Conservation (phyloP, 2,888 invertebrate species). For the Timandra comae region DNA sequence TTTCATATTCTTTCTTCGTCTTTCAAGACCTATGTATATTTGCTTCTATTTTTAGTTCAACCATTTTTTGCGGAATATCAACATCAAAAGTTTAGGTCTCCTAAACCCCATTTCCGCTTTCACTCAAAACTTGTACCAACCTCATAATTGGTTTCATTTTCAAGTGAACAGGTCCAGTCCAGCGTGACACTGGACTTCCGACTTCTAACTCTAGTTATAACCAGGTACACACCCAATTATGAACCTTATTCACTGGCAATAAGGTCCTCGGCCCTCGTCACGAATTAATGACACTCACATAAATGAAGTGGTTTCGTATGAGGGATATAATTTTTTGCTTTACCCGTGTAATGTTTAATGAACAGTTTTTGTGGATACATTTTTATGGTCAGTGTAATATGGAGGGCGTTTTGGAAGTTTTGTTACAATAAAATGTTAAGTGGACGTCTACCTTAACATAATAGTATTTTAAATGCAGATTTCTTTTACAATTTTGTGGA, state of each 20-base stretch:
- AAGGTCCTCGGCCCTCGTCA: conserved; percentile 28
- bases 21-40: no score
- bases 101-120: conserved; percentile 17
- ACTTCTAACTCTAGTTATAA: conserved; percentile 35
- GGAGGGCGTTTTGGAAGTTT: no score
- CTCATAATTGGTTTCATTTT: conserved; percentile 73
- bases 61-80: no score
- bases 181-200: conserved; percentile 54
- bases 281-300: conserved; percentile 22
- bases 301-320: conserved; percentile 23
- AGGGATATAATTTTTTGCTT: conserved; percentile 20
- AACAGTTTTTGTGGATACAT: conserved; percentile 15
- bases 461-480: no score
- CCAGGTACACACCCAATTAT: conserved; percentile 36
- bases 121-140: conserved; percentile 33
- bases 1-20: no score
- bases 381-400: conserved; percentile 7
- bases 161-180: conserved; percentile 63
- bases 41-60: no score
- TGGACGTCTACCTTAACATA: no score
- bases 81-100: no score
- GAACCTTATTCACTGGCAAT: conserved; percentile 32
- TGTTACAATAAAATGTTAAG: background rate
- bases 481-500: no score
- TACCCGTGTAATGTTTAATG: conserved; percentile 19